Evolutionary conservation across 2,113 vertebrate genomes (phyloP), one percentile per base, ranked within the genome.

Genomic region (Callipepla squamata): DNA sequence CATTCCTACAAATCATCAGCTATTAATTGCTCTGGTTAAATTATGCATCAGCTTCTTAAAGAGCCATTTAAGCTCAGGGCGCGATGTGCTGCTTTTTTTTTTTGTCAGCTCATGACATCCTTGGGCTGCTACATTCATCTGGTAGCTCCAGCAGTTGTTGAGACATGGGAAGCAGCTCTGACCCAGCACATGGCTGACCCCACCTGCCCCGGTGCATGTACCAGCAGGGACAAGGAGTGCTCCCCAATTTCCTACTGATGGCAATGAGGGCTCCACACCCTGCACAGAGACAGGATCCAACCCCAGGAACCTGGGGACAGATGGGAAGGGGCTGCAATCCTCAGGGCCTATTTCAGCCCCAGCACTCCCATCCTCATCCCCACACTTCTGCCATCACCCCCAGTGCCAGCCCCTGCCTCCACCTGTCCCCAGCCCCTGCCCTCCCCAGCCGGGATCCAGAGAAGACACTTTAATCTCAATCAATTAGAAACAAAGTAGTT

Each of bases 391-490:
- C 30, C 8, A 17, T 44, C 51, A 53, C 11, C 15, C 20, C 26
- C 3, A 0, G 12, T 53, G 79, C 32, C 85, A 65, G 67, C 12
- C 11, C 0, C 16, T 50, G 66, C 51, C 93, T 84, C 89, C 7
- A 87, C 50, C 94, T 93, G 86, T 65, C 40, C 94, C 32, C 85
- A 65, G 63, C 11, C 11, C 0, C 14, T 50, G 66, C 51, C 91
- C 84, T 73, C 40, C 96, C 96, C 94, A 70, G 23, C 34, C 0
- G 0, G 77, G 59, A 85, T 72, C 88, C 81, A 21, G 12, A 84
- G 93, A 87, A 96, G 94, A 91, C 80, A 30, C 92, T 97, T 97
- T 72, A 86, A 96, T 97, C 97, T 97, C 97, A 72, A 97, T 97
- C 97, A 97, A 96, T 97, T 97, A 97, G 95, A 96, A 96, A 95